Evolutionary conservation across 2,888 invertebrate species (phyloP), one percentile per base, ranked within the genome.

Genomic region (Heliconius aoede): DNA sequence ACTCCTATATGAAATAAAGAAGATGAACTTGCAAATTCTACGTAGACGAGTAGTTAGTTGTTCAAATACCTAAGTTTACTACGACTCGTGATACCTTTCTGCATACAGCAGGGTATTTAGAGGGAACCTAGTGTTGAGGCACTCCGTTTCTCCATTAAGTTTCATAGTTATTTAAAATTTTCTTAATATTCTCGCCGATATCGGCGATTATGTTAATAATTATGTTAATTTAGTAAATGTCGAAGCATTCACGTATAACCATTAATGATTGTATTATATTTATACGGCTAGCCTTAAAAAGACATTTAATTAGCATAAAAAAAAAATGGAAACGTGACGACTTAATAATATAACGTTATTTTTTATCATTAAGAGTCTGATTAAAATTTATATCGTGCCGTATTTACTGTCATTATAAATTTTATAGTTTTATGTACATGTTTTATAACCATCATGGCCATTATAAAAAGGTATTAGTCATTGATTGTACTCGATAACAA

Each of bases 1-100:
- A 76, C 77, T 72, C 79, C 79, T 77, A 81, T 76, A 78, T 73
- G 72, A 72, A 77, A 77, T 77, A 80, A 77, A 78, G 69, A 79
- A n/a, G 58, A 69, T 21, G 36, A 46, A 40, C 36, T 71, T 74
- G 40, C 58, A 67, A 72, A 60, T 58, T 67, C 40, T 7, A 68
- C 21, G 65, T 61, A 69, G 55, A 55, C 51, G 46, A 65, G 30
- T 55, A 55, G 13, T n/a, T 58, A 62, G 9, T 30, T 40, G 26
- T 60, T 58, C 30, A 46, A 67, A 21, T 65, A 18, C 46, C 32
- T 26, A 26, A 26, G 30, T 36, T 24, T 24, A 36, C 24, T 32
- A 18, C 4, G 36, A 36, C 28, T 28, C 61, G 8, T 36, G 36
- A n/a, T 15, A 15, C 21, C 0, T 21, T 72, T 51, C 46, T 67